Evolutionary conservation across 2,113 vertebrate genomes (phyloP).

Genomic region (Ciconia boyciana): DNA sequence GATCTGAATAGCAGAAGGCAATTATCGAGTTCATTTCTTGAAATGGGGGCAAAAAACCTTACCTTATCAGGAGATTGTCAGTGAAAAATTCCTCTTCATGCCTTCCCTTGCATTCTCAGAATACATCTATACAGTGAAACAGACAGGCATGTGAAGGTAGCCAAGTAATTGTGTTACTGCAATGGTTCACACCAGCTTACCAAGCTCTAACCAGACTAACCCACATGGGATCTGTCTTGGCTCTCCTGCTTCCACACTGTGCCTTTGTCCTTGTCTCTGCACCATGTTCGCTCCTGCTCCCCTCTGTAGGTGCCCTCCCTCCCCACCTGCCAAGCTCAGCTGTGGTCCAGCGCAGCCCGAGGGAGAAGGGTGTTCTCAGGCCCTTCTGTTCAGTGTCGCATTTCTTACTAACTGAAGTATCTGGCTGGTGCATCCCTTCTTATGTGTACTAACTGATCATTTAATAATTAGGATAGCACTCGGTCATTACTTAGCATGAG

Average conservation of each 20-base stretch:
- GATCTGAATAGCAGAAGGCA: background rate
- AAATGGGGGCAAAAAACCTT: background rate
- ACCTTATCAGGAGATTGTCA: background rate
- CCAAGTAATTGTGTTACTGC: background rate
- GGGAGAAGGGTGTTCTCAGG: background rate
- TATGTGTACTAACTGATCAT: background rate
- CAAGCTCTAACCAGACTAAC: background rate
- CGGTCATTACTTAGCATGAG: background rate
- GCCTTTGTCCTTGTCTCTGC: background rate
- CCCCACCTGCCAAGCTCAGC: background rate
- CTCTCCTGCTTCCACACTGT: background rate
- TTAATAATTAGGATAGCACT: background rate
- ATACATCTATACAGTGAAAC: background rate
- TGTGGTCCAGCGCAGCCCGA: rapidly evolving
- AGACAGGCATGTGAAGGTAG: rapidly evolving
- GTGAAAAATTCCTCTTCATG: background rate
- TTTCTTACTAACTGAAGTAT: background rate
- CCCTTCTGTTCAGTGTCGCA: background rate
- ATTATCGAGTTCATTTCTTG: background rate
- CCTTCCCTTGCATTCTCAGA: background rate
- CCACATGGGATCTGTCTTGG: background rate
- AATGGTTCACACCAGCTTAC: background rate
- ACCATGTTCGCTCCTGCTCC: rapidly evolving
- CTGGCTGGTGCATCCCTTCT: background rate
- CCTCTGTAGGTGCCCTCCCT: background rate